These are phyloP conservation scores for Sus cebifrons DNA, from an alignment of 2,797 vertebrate genomes.

Conservation along the genomic window DNA sequence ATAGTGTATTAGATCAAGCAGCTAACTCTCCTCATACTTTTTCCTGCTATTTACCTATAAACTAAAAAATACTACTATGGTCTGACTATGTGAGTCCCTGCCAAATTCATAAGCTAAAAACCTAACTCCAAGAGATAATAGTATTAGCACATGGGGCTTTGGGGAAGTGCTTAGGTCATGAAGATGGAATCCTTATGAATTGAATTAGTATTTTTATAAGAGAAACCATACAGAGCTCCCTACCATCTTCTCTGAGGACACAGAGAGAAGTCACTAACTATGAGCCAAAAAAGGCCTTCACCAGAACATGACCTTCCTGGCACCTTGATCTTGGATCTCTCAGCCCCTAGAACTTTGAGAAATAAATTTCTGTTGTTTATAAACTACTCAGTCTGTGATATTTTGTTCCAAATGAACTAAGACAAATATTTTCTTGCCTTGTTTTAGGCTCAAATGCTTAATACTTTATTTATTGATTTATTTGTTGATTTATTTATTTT, in stretches of 20 bases:
- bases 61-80: neutral
- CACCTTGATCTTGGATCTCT: neutral
- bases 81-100: neutral
- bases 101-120: neutral
- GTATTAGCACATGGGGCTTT: neutral
- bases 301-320: neutral
- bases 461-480: neutral
- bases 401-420: neutral
- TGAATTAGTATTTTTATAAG: neutral
- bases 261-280: neutral
- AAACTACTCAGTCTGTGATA: neutral
- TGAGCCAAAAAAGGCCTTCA: neutral
- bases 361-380: neutral
- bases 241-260: neutral
- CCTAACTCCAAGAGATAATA: neutral
- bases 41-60: constrained; percentile 4
- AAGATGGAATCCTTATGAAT: neutral
- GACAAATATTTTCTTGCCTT: neutral
- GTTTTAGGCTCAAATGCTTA: neutral
- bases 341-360: neutral
- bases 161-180: neutral
- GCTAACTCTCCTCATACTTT: neutral
- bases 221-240: neutral
- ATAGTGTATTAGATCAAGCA: neutral
- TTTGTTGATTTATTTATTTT: too few relatives aligned